phyloP scores from a whole-genome alignment of 2,888 invertebrate species.

The Sussaba pulchella region DNA sequence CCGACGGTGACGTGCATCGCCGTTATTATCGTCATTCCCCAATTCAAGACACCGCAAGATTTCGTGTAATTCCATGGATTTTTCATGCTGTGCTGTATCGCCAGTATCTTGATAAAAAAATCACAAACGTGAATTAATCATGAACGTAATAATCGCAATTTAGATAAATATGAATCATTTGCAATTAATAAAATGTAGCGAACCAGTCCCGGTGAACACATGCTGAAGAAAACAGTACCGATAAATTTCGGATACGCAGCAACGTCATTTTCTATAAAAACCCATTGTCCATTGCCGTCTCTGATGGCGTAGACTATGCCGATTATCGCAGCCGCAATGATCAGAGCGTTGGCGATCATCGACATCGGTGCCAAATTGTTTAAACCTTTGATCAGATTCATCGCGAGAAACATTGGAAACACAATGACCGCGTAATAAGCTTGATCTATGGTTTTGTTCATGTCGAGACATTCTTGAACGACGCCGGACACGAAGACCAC shows the following conservation, averaged over 20 bases:
- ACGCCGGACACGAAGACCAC: conserved; percentile 73
- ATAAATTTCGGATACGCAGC: conserved; percentile 73
- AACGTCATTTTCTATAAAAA: conserved; percentile 63
- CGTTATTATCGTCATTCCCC: conserved; percentile 73
- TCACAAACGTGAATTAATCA: neutral
- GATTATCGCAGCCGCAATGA: conserved; percentile 67
- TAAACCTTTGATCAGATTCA: conserved; percentile 72
- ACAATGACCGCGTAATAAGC: conserved; percentile 70
- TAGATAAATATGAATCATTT: no score
- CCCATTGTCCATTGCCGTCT: conserved; percentile 71
- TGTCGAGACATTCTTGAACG: conserved; percentile 71
- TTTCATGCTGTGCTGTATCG: conserved; percentile 74
- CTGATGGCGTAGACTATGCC: conserved; percentile 71
- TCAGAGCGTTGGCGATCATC: conserved; percentile 70
- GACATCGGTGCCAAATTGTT: conserved; percentile 70
- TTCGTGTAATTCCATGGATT: conserved; percentile 72
- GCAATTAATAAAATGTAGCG: no score
- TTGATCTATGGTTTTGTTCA: conserved; percentile 64
- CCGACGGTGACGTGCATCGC: conserved; percentile 70
- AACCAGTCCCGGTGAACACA: conserved; percentile 75
- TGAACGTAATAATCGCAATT: no score
- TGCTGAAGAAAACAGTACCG: conserved; percentile 74
- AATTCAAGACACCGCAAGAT: conserved; percentile 72
- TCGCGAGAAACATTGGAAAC: conserved; percentile 71
- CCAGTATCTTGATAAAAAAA: conserved; percentile 67